Evolutionary conservation across 2,113 vertebrate species (phyloP), one percentile per base, ranked within the genome.

Genomic region (Cyrtonyx montezumae): DNA sequence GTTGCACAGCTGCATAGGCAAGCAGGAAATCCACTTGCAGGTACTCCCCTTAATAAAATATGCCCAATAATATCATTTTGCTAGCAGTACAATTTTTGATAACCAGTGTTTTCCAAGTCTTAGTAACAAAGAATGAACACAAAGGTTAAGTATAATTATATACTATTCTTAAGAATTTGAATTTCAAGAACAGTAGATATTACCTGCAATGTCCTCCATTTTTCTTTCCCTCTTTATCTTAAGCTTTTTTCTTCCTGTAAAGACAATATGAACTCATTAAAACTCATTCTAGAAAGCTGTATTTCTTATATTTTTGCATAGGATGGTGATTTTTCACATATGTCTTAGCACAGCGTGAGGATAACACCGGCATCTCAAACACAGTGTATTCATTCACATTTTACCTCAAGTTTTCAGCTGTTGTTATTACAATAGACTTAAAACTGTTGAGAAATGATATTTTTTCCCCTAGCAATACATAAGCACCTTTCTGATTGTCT

Each of bases 21-120:
- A 89, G 68, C 80, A 94, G 89, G 77, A 95, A 88, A 95, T 79
- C 30, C 83, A 93, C 58, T 66, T 91, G 81, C 63, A 87, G 36
- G 82, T 93, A 65, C 53, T 67, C 1, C 1, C 32, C 30, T 53
- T 87, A 61, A 67, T 81, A 61, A 92, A 95, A 89, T 36, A 17
- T 53, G 73, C 32, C 13, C 66, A 90, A 63, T 48, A 88, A 88
- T 45, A 55, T 12, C 63, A 28, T 48, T 91, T 79, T 56, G 30
- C 53, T 86, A 78, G 32, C 40, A 73, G 77, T 48, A 56, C 32
- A 61, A 15, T 51, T 80, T 84, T 28, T 28, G 56, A 55, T 81
- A 70, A 77, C 40, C 51, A 62, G 8, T 23, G 23, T 63, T 86
- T 88, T 94, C 59, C 43, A 91, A 65, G 74, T 75, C 21, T n/a